Conservation (phyloP, 2,113 vertebrate species). For the human (Homo sapiens) region GRCh38 chr5:54104001-54104500, state of each 20-base stretch:
- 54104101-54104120: constrained; percentile 71
- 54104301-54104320: constrained; percentile 67
- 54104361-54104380: not conserved
- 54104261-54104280: constrained; percentile 65
- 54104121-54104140: constrained; percentile 74
- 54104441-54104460: not conserved
- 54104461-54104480: not conserved
- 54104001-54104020: constrained; percentile 39
- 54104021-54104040: constrained; percentile 75
- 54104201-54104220: constrained; percentile 61
- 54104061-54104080: constrained; percentile 56
- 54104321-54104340: constrained; percentile 62
- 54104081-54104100: constrained; percentile 53
- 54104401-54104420: not conserved
- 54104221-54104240: constrained; percentile 62
- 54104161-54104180: constrained; percentile 19
- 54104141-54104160: constrained; percentile 55
- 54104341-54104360: constrained; percentile 50
- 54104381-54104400: not conserved
- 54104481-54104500: not conserved
- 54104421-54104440: not conserved
- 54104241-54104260: constrained; percentile 56
- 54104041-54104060: constrained; percentile 69
- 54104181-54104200: constrained; percentile 42
- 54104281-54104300: constrained; percentile 62